Percentiles rank a stretch among this genome's conserved stretches.
Conservation (phyloP, 64 coral and sea anemone genomes). For the Dendronephthya gigantea region DNA sequence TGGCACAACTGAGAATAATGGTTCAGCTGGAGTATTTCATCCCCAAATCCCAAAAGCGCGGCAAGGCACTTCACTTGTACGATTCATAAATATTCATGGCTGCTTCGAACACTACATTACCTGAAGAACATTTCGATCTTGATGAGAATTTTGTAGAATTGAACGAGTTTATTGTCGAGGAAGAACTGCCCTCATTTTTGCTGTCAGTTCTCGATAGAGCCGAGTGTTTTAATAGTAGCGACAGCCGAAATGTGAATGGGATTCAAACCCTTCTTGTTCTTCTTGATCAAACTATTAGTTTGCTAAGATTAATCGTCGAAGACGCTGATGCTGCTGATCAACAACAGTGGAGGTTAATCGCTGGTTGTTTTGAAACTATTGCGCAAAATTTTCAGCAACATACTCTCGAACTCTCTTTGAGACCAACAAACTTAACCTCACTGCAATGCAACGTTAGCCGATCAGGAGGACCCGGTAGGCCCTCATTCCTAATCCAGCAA, state of each 20-base stretch:
- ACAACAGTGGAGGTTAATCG: background rate
- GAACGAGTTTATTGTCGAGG: too few species aligned
- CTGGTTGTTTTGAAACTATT: background rate
- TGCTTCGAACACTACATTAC: too few species aligned
- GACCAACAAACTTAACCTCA: too few species aligned
- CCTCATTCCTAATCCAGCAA: background rate
- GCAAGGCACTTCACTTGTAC: too few species aligned
- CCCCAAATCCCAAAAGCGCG: too few species aligned
- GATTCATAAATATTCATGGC: too few species aligned
- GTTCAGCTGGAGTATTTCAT: too few species aligned
- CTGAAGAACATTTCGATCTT: too few species aligned
- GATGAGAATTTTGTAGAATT: too few species aligned
- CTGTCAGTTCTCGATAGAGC: background rate
- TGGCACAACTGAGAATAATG: too few species aligned
- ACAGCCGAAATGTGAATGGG: background rate
- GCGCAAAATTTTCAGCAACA: too few species aligned
- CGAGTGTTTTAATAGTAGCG: background rate
- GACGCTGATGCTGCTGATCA: background rate
- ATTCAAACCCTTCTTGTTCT: background rate
- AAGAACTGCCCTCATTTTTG: background rate
- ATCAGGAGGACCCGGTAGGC: background rate
- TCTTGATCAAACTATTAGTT: background rate
- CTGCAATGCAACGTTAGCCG: background rate
- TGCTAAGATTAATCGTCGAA: background rate
- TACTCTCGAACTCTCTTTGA: too few species aligned